A percentile compares a stretch with the other conserved stretches of the same genome.
phyloP scores from a whole-genome alignment of 2,888 invertebrate species.

The Drosophila robusta region DNA sequence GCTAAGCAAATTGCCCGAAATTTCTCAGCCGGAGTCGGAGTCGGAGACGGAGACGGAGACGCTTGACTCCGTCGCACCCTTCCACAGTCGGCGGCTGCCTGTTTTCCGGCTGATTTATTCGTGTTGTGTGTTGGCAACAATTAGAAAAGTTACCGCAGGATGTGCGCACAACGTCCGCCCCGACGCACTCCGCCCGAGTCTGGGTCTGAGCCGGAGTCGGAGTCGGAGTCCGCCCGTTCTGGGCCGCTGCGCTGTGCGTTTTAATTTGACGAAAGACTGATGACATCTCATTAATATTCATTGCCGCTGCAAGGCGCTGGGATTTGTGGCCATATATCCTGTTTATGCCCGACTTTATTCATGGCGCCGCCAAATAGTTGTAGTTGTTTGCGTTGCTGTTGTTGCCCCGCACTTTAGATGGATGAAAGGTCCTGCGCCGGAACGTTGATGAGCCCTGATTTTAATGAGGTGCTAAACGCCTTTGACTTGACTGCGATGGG shows the following conservation, averaged over 20 bases:
- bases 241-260: constrained; percentile 68
- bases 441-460: constrained; percentile 45
- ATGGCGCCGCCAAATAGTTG: constrained; percentile 57
- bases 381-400: constrained; percentile 14
- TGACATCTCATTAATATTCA: constrained; percentile 86
- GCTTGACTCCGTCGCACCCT: constrained; percentile 39
- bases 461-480: constrained; percentile 71
- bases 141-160: constrained; percentile 83
- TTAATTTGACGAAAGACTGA: constrained; percentile 85
- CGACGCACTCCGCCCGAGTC: constrained; percentile 6
- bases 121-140: constrained; percentile 80
- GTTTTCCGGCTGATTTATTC: constrained; percentile 82
- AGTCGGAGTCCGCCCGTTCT: constrained; percentile 35
- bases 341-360: constrained; percentile 69
- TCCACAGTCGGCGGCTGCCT: constrained; percentile 34
- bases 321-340: constrained; percentile 76
- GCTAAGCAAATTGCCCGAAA: constrained; percentile 73
- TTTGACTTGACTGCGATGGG: constrained; percentile 19
- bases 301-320: constrained; percentile 77
- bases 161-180: constrained; percentile 47
- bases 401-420: constrained; percentile 12
- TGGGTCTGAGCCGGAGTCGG: constrained; percentile 9
- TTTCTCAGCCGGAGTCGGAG: constrained; percentile 18
- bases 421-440: constrained; percentile 16
- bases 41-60: constrained; percentile 11